Conservation (phyloP, 2,888 invertebrate genomes). For the Ectropis crepuscularia region DNA sequence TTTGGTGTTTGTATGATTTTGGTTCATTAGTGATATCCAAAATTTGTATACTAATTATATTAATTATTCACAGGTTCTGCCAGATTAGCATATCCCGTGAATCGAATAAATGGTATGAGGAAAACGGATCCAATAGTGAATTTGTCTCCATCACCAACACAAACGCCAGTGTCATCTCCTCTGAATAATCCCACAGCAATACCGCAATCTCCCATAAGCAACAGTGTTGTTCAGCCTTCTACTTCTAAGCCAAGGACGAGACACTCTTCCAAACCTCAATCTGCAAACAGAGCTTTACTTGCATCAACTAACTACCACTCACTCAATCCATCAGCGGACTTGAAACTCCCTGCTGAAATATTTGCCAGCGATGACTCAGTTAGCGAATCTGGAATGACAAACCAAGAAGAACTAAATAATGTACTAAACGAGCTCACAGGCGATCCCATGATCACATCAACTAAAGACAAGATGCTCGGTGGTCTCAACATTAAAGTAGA, state of each 20-base stretch:
- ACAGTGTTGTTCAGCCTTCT: conserved; percentile 52
- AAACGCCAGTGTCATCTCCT: conserved; percentile 52
- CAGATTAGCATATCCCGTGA: conserved; percentile 56
- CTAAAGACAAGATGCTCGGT: conserved; percentile 76
- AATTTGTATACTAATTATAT: too few species aligned
- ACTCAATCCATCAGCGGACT: conserved; percentile 71
- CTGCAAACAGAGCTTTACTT: conserved; percentile 53
- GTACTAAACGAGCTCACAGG: conserved; percentile 58
- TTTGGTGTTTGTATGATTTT: too few species aligned
- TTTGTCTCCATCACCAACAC: conserved; percentile 58
- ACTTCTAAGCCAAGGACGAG: conserved; percentile 57
- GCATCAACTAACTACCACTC: conserved; percentile 63
- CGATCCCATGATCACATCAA: conserved; percentile 47
- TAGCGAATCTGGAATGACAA: conserved; percentile 66
- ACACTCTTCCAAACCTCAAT: conserved; percentile 36
- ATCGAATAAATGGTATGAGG: conserved; percentile 48
- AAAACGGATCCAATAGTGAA: conserved; percentile 55
- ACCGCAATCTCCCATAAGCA: conserved; percentile 41
- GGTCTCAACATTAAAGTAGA: conserved; percentile 77
- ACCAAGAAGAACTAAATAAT: conserved; percentile 63
- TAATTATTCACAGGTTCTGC: conserved; percentile 50
- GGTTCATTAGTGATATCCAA: too few species aligned
- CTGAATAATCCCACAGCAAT: conserved; percentile 49
- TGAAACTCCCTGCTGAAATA: conserved; percentile 78
- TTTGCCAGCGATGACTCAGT: conserved; percentile 81